Conservation (phyloP, 2,888 invertebrate species). For the Chalcis sispes region DNA sequence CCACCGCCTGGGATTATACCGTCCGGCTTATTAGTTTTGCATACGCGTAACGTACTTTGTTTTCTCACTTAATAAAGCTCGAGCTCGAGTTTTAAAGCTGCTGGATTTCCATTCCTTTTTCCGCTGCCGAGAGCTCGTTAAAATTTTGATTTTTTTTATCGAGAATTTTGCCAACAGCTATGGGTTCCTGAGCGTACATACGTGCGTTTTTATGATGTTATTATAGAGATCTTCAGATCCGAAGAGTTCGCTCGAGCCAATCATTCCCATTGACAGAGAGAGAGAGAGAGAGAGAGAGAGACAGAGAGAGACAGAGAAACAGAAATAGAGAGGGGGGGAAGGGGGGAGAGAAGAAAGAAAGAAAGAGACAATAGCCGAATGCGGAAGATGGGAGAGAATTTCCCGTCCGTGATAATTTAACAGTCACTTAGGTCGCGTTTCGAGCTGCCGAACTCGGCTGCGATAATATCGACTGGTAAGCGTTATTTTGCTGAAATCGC, state of each 20-base stretch:
- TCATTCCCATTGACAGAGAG: too few relatives aligned
- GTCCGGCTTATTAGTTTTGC: slow-evolving; percentile 69
- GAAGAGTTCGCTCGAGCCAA: too few relatives aligned
- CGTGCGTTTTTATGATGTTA: too few relatives aligned
- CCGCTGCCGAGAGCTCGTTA: slow-evolving; percentile 17
- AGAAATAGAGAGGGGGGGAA: too few relatives aligned
- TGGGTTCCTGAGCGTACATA: too few relatives aligned
- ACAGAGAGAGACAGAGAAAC: too few relatives aligned
- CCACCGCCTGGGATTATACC: slow-evolving; percentile 60
- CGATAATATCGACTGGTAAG: slow-evolving; percentile 72
- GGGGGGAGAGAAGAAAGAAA: background rate
- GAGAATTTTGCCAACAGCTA: slow-evolving; percentile 4
- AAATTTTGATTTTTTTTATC: slow-evolving; percentile 45
- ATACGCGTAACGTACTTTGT: slow-evolving; percentile 57
- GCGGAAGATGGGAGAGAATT: slow-evolving; percentile 46
- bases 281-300: too few relatives aligned
- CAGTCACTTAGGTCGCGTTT: slow-evolving; percentile 73
- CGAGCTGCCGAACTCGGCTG: slow-evolving; percentile 64
- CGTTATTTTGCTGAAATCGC: slow-evolving; percentile 74
- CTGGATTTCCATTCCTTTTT: slow-evolving; percentile 19
- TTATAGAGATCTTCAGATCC: too few relatives aligned
- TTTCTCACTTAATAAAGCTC: slow-evolving; percentile 58
- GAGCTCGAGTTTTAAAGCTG: slow-evolving; percentile 34
- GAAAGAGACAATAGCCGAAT: slow-evolving; percentile 23
- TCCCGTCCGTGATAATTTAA: slow-evolving; percentile 71